A percentile compares a stretch with the other conserved stretches of the same genome.
Conservation (phyloP, 2,797 vertebrate species). For the Ateles fusciceps region DNA sequence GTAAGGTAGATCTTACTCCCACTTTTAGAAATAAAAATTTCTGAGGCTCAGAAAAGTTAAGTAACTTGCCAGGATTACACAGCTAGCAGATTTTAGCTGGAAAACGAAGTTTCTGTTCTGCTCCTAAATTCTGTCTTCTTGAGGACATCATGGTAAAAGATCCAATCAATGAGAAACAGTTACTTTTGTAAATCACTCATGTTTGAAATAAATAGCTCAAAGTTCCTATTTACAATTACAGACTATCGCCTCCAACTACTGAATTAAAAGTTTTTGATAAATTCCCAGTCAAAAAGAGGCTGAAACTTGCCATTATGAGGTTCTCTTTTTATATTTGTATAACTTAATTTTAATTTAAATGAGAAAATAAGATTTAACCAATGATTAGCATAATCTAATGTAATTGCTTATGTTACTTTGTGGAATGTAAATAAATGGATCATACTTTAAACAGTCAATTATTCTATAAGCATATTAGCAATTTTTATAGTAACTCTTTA, state of each 20-base stretch:
- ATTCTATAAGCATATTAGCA: slow-evolving; percentile 35
- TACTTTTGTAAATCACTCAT: slow-evolving; percentile 5
- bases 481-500: slow-evolving; percentile 59
- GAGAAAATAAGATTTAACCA: slow-evolving; percentile 63
- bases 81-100: neutral
- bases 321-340: slow-evolving; percentile 42
- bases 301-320: slow-evolving; percentile 13
- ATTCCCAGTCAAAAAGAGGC: neutral
- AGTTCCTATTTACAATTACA: slow-evolving; percentile 38
- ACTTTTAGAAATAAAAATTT: neutral
- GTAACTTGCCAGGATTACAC: neutral
- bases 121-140: neutral
- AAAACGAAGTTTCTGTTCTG: neutral
- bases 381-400: slow-evolving; percentile 33
- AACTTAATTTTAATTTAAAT: slow-evolving; percentile 59
- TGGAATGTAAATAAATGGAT: slow-evolving; percentile 48
- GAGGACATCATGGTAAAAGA: neutral
- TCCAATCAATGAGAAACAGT: neutral
- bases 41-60: neutral
- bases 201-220: slow-evolving; percentile 30
- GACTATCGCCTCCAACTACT: slow-evolving; percentile 16
- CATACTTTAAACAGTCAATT: slow-evolving; percentile 73
- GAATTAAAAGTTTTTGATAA: slow-evolving; percentile 57
- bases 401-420: slow-evolving; percentile 36
- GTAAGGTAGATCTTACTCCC: neutral